These are phyloP conservation scores for Planiliza haematocheilus DNA, from an alignment of 2,113 vertebrate genomes.

Conservation along the genomic window DNA sequence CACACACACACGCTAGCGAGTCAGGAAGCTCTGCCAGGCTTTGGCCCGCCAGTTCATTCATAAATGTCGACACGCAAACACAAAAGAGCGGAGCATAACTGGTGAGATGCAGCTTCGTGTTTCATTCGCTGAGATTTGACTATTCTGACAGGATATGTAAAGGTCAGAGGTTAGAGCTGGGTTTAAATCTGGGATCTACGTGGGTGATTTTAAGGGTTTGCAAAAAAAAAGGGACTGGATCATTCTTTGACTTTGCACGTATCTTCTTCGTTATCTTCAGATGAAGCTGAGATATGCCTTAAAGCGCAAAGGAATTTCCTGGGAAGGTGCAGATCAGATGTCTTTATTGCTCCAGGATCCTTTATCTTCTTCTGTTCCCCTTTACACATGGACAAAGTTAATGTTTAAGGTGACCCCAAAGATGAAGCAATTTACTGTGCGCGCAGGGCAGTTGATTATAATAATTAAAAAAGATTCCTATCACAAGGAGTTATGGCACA, in stretches of 20 bases:
- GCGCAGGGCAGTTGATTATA: constrained; percentile 23
- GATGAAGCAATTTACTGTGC: constrained; percentile 37
- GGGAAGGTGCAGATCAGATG: constrained; percentile 45
- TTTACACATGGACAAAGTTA: neutral
- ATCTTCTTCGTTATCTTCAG: constrained; percentile 43
- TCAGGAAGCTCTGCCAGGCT: constrained; percentile 68
- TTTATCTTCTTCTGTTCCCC: constrained; percentile 5
- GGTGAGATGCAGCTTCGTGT: constrained; percentile 12
- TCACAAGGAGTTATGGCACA: constrained; percentile 34
- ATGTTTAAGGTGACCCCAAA: constrained; percentile 56
- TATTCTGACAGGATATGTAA: constrained; percentile 59
- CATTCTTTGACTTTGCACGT: constrained; percentile 31
- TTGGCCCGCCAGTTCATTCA: constrained; percentile 63
- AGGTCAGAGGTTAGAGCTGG: constrained; percentile 49
- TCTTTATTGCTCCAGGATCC: neutral
- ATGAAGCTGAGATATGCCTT: constrained; percentile 19
- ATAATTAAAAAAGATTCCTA: constrained; percentile 38
- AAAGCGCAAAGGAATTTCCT: constrained; percentile 47
- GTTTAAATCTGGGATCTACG: constrained; percentile 33
- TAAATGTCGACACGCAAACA: constrained; percentile 62
- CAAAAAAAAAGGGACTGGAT: constrained; percentile 37
- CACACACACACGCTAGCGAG: constrained; percentile 42
- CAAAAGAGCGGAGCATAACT: constrained; percentile 19
- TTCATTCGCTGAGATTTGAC: constrained; percentile 20
- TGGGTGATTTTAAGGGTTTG: constrained; percentile 31